A percentile compares a stretch with the other conserved stretches of the same genome.
phyloP scores from a whole-genome alignment of 2,797 vertebrate species.

The Pangasius macronema region DNA sequence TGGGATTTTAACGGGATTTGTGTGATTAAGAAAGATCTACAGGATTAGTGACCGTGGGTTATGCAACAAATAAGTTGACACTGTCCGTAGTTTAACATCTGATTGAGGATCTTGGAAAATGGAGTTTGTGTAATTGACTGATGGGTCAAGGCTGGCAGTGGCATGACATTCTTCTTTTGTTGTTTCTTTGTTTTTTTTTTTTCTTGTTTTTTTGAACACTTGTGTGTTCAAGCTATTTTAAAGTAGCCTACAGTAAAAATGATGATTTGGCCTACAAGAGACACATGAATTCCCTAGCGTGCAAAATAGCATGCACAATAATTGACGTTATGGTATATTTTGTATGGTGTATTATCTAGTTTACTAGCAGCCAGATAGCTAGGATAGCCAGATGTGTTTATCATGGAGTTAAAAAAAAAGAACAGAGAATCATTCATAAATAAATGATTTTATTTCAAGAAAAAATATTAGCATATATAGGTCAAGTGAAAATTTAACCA shows the following conservation, averaged over 20 bases:
- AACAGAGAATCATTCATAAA: background rate
- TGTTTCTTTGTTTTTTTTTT: background rate
- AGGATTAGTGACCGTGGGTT: background rate
- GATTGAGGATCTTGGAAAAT: background rate
- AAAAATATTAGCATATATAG: constrained; percentile 67
- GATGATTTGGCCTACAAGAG: background rate
- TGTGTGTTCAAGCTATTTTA: background rate
- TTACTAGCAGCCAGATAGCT: background rate
- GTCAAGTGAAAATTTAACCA: constrained; percentile 71
- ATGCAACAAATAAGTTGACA: background rate
- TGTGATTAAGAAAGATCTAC: background rate
- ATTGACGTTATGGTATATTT: background rate
- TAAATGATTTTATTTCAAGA: constrained; percentile 47
- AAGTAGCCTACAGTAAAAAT: background rate
- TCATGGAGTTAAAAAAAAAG: background rate
- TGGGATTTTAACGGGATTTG: background rate
- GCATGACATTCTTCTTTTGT: background rate
- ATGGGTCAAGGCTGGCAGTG: background rate
- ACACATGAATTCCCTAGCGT: background rate
- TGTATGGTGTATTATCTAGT: background rate
- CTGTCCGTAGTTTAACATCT: background rate
- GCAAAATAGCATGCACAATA: background rate
- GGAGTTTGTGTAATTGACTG: background rate
- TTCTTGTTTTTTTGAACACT: background rate
- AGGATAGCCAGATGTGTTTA: background rate